A percentile compares a stretch with the other conserved stretches of the same genome.
These are phyloP conservation scores for Drosophila persimilis DNA, from an alignment of 1,140 invertebrate species.

Conservation along the genomic window DNA sequence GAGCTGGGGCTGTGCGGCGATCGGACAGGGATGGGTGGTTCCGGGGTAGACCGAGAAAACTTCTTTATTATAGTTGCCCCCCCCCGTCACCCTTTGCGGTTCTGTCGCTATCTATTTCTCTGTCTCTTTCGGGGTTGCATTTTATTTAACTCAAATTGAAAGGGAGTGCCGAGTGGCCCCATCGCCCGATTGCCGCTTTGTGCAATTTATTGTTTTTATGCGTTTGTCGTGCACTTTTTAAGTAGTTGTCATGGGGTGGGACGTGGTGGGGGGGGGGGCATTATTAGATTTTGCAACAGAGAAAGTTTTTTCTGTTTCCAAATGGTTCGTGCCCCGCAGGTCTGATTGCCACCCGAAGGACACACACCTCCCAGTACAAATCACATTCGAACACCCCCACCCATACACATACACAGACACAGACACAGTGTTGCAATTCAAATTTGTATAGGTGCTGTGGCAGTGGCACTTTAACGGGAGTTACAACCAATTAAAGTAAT, in stretches of 20 bases:
- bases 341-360: constrained; percentile 52
- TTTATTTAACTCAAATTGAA: constrained; percentile 72
- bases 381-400: not conserved
- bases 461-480: constrained; percentile 58
- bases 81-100: not conserved
- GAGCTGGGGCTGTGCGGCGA: no score
- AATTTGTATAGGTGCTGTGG: constrained; percentile 13
- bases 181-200: constrained; percentile 32
- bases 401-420: not conserved
- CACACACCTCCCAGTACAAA: not conserved
- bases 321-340: constrained; percentile 12
- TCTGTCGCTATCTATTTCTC: not conserved
- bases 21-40: not conserved
- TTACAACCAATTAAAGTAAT: constrained; percentile 77
- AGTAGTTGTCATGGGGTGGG: constrained; percentile 67
- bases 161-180: constrained; percentile 20
- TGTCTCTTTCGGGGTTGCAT: constrained; percentile 23
- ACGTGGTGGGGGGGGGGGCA: not conserved
- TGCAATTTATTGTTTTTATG: constrained; percentile 81
- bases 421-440: constrained; percentile 16
- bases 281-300: constrained; percentile 66
- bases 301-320: constrained; percentile 57
- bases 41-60: constrained; percentile 46
- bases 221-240: constrained; percentile 80
- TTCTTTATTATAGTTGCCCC: constrained; percentile 56